These are phyloP conservation scores for Herpailurus yagouaroundi DNA, from an alignment of 2,113 vertebrate species.

Conservation along the genomic window DNA sequence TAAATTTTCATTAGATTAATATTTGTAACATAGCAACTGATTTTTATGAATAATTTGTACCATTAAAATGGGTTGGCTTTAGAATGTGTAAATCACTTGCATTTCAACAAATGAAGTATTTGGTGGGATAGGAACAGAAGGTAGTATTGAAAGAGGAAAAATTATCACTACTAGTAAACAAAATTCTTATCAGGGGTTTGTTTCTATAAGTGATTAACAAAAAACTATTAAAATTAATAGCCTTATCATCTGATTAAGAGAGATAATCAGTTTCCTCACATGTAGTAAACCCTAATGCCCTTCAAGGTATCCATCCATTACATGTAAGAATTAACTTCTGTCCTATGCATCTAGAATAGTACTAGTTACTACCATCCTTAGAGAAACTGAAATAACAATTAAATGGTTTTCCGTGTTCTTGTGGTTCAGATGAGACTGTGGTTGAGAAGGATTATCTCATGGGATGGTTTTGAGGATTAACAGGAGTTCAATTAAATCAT, in stretches of 20 bases:
- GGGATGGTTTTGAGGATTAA: neutral
- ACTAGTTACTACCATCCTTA: neutral
- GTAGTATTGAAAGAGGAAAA: neutral
- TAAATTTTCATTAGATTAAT: slow-evolving; percentile 41
- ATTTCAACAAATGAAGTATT: slow-evolving; percentile 49
- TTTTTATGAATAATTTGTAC: slow-evolving; percentile 34
- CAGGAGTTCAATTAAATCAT: neutral
- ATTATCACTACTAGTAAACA: neutral
- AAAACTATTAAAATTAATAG: neutral
- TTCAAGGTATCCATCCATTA: neutral
- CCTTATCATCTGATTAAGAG: neutral
- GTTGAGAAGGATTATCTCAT: neutral
- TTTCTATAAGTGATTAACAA: slow-evolving; percentile 6
- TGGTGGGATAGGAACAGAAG: neutral
- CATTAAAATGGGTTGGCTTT: slow-evolving; percentile 26
- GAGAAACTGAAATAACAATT: neutral
- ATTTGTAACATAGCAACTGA: slow-evolving; percentile 13
- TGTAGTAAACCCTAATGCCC: neutral
- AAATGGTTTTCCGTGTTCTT: neutral
- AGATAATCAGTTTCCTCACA: neutral
- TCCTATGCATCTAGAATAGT: neutral
- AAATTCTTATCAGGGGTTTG: neutral
- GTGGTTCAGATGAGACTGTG: neutral
- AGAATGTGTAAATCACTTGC: neutral
- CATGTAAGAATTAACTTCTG: neutral